phyloP scores from a whole-genome alignment of 2,113 vertebrate genomes.

The Kobus ellipsiprymnus region DNA sequence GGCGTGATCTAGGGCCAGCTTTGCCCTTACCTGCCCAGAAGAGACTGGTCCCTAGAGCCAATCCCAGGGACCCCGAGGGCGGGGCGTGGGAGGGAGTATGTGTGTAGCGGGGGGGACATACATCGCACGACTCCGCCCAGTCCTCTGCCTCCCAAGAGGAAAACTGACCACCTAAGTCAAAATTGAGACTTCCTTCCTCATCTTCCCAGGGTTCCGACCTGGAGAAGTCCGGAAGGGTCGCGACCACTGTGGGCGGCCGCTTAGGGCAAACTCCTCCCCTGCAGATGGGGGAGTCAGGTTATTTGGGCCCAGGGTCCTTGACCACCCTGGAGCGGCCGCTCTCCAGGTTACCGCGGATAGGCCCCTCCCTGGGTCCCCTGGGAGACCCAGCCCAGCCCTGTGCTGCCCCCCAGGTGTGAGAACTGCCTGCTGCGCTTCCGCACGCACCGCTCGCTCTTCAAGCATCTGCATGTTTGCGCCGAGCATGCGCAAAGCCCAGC shows the following conservation, averaged over 20 bases:
- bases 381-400: neutral
- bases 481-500: conserved; percentile 83
- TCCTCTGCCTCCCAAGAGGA: neutral
- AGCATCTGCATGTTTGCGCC: conserved; percentile 94
- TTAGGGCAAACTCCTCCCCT: neutral
- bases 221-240: neutral
- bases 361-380: neutral
- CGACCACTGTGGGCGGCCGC: neutral
- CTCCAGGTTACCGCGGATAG: neutral
- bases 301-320: neutral
- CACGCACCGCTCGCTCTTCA: conserved; percentile 92
- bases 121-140: too few relatives aligned
- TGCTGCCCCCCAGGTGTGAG: conserved; percentile 84
- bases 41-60: neutral
- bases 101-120: neutral
- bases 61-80: neutral
- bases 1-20: neutral
- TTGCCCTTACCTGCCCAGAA: neutral
- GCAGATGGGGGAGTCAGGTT: neutral
- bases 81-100: neutral
- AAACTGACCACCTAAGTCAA: neutral
- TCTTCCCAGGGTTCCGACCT: neutral
- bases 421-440: conserved; percentile 93
- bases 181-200: neutral
- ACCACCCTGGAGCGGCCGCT: neutral